A percentile compares a stretch with the other conserved stretches of the same genome.
Evolutionary conservation across 2,888 invertebrate species (phyloP).

Genomic region (Drosophila falleni): DNA sequence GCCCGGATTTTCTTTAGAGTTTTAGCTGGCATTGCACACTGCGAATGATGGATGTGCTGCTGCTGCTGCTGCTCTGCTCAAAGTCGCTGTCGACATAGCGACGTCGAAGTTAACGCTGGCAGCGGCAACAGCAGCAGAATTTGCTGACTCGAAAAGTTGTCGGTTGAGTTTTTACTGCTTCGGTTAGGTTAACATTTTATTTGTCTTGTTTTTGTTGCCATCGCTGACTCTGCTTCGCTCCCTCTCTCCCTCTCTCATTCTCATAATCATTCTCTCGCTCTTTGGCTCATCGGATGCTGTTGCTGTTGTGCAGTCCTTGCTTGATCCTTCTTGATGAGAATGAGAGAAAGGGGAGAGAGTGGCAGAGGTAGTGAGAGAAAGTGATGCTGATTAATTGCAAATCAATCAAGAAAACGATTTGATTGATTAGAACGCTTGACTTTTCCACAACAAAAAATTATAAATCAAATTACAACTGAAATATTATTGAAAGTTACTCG

Average conservation of each 20-base stretch:
- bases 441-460: background rate
- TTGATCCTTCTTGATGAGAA: conserved; percentile 43
- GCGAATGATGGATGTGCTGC: conserved; percentile 72
- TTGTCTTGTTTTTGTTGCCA: conserved; percentile 57
- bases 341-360: background rate
- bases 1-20: conserved; percentile 46
- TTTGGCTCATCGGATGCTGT: background rate
- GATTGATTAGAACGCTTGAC: background rate
- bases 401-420: conserved; percentile 10
- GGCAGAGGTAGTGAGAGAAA: conserved; percentile 12
- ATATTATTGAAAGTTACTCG: background rate
- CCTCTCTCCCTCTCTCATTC: conserved; percentile 17
- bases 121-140: conserved; percentile 34
- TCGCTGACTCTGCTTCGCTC: conserved; percentile 41
- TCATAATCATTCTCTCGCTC: conserved; percentile 9
- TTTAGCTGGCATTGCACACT: conserved; percentile 55
- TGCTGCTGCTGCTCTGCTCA: conserved; percentile 27
- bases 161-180: conserved; percentile 73
- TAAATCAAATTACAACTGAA: background rate
- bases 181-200: conserved; percentile 69
- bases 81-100: conserved; percentile 7
- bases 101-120: conserved; percentile 8
- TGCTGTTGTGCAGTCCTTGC: conserved; percentile 34
- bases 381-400: conserved; percentile 22
- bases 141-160: conserved; percentile 68